A percentile compares a stretch with the other conserved stretches of the same genome.
These are phyloP conservation scores for Meandrusa payeni DNA, from an alignment of 2,888 invertebrate genomes.

Conservation along the genomic window DNA sequence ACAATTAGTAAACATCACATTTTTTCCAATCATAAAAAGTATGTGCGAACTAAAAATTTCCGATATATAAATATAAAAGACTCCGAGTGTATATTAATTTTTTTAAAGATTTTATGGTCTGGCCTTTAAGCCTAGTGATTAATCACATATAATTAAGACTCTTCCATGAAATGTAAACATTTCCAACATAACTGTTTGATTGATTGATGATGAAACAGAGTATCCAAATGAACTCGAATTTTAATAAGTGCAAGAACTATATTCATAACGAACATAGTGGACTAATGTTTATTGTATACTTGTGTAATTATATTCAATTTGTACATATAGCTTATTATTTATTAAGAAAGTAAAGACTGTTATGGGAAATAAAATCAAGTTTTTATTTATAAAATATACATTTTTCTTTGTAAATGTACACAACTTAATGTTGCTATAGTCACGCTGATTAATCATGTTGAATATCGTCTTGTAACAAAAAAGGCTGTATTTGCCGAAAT, in stretches of 20 bases:
- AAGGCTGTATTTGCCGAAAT: too few species aligned
- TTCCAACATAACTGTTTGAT: slow-evolving; percentile 8
- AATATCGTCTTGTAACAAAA: too few species aligned
- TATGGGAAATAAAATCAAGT: slow-evolving; percentile 55
- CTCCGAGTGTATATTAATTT: too few species aligned
- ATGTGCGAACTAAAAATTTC: too few species aligned
- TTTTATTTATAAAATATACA: slow-evolving; percentile 31
- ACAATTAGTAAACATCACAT: too few species aligned
- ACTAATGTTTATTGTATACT: slow-evolving; percentile 37
- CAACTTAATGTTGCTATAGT: slow-evolving; percentile 4
- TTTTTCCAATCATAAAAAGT: too few species aligned
- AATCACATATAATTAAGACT: too few species aligned
- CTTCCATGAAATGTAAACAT: slow-evolving; percentile 3
- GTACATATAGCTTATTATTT: slow-evolving; percentile 36
- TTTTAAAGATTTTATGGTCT: too few species aligned
- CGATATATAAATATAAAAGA: too few species aligned
- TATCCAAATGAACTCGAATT: slow-evolving; percentile 18
- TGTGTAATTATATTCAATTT: slow-evolving; percentile 29
- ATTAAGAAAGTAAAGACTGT: slow-evolving; percentile 74
- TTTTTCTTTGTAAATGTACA: not conserved
- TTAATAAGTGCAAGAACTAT: slow-evolving; percentile 14
- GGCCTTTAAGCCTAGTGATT: too few species aligned
- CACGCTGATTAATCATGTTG: too few species aligned
- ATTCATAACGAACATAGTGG: slow-evolving; percentile 14
- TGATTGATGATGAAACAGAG: too few species aligned